These are phyloP conservation scores for Cataglyphis hispanica DNA, from an alignment of 1,140 invertebrate species.

Conservation along the genomic window DNA sequence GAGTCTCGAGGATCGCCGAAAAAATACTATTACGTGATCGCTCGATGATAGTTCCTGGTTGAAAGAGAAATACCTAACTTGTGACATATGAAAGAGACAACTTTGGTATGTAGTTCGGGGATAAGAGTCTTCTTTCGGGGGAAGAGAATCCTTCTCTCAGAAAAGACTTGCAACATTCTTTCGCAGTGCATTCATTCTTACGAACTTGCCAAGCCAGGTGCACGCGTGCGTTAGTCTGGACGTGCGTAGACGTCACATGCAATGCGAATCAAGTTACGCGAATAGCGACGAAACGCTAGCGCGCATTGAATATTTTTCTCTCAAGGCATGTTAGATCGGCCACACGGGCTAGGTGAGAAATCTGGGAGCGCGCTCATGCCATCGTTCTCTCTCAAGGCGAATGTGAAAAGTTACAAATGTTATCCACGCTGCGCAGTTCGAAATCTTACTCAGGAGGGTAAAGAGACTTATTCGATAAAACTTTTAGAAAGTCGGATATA, in stretches of 20 bases:
- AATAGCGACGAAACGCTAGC: constrained; percentile 5
- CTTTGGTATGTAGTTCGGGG: neutral
- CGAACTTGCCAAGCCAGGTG: neutral
- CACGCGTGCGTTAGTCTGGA: neutral
- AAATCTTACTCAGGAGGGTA: constrained; percentile 17
- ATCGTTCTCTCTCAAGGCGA: constrained; percentile 14
- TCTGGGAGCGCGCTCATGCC: constrained; percentile 17
- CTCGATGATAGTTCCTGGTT: too few species aligned
- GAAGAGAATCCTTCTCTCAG: neutral
- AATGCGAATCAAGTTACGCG: constrained; percentile 47
- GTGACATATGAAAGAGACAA: neutral
- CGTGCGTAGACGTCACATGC: constrained; percentile 22
- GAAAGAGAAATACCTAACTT: neutral
- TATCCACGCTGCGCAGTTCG: constrained; percentile 33
- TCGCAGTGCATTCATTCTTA: neutral
- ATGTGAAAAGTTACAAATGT: constrained; percentile 57
- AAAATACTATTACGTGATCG: neutral
- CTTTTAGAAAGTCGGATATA: constrained; percentile 17
- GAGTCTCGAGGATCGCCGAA: neutral
- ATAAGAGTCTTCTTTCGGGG: too few species aligned
- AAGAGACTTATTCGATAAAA: constrained; percentile 57
- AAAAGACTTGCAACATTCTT: constrained; percentile 20
- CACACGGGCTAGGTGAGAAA: constrained; percentile 27
- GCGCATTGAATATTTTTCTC: constrained; percentile 48
- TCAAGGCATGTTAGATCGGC: constrained; percentile 15